Evolutionary conservation across 2,888 invertebrate genomes (phyloP), one percentile per base, ranked within the genome.

Genomic region (Crocallis elinguaria): DNA sequence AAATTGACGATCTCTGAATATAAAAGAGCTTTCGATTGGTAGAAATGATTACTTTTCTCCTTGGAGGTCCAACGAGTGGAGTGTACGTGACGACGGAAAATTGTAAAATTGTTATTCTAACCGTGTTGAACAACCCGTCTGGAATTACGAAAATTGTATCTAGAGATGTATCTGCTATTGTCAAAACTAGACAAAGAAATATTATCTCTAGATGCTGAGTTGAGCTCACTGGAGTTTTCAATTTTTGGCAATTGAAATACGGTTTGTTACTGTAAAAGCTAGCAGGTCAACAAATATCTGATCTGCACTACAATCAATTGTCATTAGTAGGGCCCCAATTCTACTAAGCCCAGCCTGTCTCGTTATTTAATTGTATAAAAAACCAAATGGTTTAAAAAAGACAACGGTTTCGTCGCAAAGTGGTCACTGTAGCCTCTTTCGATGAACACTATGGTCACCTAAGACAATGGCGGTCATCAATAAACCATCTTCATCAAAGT

Each of bases 71-170:
- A 75, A 82, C 77, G 84, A 81, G 85, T 84, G 84, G 77, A 71
- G 73, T 72, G 74, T 76, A 86, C 88, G 88, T 88, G 88, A 86
- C 84, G 75, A 73, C 71, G 74, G 77, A 77, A 86, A 81, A 86
- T 88, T 88, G 88, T 86, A 81, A 86, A 87, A 86, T 89, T 88
- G 84, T 84, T 88, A 89, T 88, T 88, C 88, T 73, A 81, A 76
- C 78, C 87, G 76, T 86, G 88, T 76, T 84, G 81, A 80, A 76
- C 78, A 80, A 79, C 81, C 77, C 78, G 79, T 77, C 77, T 77
- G 79, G 82, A 82, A 86, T 83, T 84, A 86, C 84, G 78, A 85
- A 87, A 87, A 86, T 84, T 86, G 86, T 87, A 86, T 85, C 76
- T 80, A 78, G 81, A 83, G 84, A 79, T 80, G 73, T 79, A 59